Conservation (phyloP, 2,888 invertebrate species). For the Polydrusus tereticollis region DNA sequence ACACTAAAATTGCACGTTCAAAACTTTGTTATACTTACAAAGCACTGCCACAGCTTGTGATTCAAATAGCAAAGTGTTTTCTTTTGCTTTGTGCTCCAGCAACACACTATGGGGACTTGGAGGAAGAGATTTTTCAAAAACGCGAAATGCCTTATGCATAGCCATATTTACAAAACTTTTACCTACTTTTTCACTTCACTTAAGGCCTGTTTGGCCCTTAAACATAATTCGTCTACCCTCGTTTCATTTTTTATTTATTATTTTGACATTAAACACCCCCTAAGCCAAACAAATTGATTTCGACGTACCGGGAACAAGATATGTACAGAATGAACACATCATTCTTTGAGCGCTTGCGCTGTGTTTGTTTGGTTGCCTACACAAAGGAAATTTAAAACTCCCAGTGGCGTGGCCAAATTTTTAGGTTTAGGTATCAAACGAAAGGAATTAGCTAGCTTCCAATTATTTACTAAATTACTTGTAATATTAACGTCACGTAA, state of each 20-base stretch:
- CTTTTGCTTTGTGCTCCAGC: conserved; percentile 89
- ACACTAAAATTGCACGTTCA: not conserved
- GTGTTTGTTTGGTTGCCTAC: conserved; percentile 19
- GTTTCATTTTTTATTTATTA: conserved; percentile 26
- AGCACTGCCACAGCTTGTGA: conserved; percentile 91
- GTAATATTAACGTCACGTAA: too few species aligned
- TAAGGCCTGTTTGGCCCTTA: conserved; percentile 16
- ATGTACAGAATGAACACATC: not conserved
- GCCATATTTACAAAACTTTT: conserved; percentile 74
- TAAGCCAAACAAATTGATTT: conserved; percentile 23
- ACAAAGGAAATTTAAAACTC: not conserved
- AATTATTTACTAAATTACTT: too few species aligned
- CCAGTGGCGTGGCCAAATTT: not conserved
- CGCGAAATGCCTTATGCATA: conserved; percentile 93
- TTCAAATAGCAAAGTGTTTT: conserved; percentile 90
- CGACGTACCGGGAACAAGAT: conserved; percentile 10
- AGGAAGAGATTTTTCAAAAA: conserved; percentile 88
- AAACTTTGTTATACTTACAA: conserved; percentile 70
- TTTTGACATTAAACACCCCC: conserved; percentile 22
- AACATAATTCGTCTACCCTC: not conserved
- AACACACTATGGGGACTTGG: conserved; percentile 91
- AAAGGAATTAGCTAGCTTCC: too few species aligned
- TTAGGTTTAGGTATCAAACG: too few species aligned
- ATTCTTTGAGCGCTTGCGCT: conserved; percentile 7
- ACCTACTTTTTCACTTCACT: not conserved